A percentile compares a stretch with the other conserved stretches of the same genome.
These are phyloP conservation scores for Ectemnius cavifrons DNA, from an alignment of 2,888 invertebrate genomes.

Conservation along the genomic window DNA sequence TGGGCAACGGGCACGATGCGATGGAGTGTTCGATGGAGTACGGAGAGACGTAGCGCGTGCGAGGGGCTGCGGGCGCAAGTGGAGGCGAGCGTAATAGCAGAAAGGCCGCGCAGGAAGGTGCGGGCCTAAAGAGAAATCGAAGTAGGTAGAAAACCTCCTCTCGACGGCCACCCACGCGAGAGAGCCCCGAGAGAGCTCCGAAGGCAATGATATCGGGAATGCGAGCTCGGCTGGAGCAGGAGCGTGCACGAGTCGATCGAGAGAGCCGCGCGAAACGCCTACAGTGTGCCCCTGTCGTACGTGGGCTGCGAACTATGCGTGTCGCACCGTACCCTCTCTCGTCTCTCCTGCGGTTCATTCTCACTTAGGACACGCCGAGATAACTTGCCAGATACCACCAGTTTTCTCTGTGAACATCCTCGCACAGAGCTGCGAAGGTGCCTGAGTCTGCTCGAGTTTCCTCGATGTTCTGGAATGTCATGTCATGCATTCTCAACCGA, in stretches of 20 bases:
- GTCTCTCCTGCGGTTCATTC: background rate
- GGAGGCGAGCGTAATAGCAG: background rate
- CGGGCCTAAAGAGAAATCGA: background rate
- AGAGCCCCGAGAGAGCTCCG: conserved; percentile 9
- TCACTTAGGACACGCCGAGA: background rate
- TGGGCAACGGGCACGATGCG: too few species aligned
- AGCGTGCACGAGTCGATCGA: conserved; percentile 9
- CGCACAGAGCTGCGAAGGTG: too few species aligned
- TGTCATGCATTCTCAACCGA: too few species aligned
- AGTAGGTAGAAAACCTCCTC: conserved; percentile 1
- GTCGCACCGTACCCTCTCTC: conserved; percentile 17
- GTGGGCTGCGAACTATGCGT: conserved; percentile 36
- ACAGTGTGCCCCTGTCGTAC: conserved; percentile 22
- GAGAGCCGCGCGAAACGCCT: conserved; percentile 22
- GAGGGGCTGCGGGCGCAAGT: too few species aligned
- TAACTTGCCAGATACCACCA: background rate
- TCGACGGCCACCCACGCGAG: background rate
- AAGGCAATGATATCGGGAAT: conserved; percentile 12
- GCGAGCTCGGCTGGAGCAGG: background rate
- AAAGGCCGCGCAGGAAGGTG: background rate
- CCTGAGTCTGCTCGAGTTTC: too few species aligned
- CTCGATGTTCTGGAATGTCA: too few species aligned
- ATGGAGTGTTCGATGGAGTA: too few species aligned
- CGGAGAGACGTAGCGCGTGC: too few species aligned
- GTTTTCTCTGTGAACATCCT: too few species aligned